These are phyloP conservation scores for Atta colombica DNA, from an alignment of 1,140 invertebrate genomes.

Conservation along the genomic window DNA sequence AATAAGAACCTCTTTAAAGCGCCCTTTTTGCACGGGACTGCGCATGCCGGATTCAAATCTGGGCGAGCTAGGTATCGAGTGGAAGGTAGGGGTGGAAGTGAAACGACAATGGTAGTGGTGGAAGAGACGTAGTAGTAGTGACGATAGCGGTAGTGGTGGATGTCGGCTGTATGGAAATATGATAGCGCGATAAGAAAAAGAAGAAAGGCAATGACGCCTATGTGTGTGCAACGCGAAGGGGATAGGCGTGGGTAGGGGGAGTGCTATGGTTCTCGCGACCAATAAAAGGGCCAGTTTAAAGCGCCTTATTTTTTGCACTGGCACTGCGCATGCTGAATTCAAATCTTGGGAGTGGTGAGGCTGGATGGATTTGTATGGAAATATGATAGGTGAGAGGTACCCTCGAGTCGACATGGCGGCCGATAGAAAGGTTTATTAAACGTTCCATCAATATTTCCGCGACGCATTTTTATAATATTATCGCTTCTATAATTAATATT, in stretches of 20 bases:
- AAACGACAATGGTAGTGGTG: slow-evolving; percentile 49
- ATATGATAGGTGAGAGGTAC: slow-evolving; percentile 76
- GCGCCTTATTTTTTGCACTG: slow-evolving; percentile 75
- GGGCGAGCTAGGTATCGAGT: slow-evolving; percentile 75
- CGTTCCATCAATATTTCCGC: slow-evolving; percentile 27
- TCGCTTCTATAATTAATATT: slow-evolving; percentile 6
- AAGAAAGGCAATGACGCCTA: slow-evolving; percentile 72
- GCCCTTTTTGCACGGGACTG: slow-evolving; percentile 82
- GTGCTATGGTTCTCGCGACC: slow-evolving; percentile 77
- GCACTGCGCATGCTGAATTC: slow-evolving; percentile 85
- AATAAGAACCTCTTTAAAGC: slow-evolving; percentile 86
- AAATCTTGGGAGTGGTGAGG: slow-evolving; percentile 81
- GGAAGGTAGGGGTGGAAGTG: slow-evolving; percentile 53
- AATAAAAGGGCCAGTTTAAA: slow-evolving; percentile 85
- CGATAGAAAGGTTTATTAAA: slow-evolving; percentile 43
- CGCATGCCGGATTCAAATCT: slow-evolving; percentile 85
- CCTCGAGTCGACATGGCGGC: slow-evolving; percentile 64
- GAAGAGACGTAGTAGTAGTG: slow-evolving; percentile 28
- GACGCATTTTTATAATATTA: background rate
- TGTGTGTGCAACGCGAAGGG: slow-evolving; percentile 65
- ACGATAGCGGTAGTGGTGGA: slow-evolving; percentile 55
- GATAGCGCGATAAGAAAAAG: slow-evolving; percentile 84
- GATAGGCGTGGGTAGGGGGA: slow-evolving; percentile 69
- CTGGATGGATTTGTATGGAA: slow-evolving; percentile 73
- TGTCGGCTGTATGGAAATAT: slow-evolving; percentile 83